Evolutionary conservation across 2,888 invertebrate species (phyloP).

Genomic region (Stenchaetothrips biformis): DNA sequence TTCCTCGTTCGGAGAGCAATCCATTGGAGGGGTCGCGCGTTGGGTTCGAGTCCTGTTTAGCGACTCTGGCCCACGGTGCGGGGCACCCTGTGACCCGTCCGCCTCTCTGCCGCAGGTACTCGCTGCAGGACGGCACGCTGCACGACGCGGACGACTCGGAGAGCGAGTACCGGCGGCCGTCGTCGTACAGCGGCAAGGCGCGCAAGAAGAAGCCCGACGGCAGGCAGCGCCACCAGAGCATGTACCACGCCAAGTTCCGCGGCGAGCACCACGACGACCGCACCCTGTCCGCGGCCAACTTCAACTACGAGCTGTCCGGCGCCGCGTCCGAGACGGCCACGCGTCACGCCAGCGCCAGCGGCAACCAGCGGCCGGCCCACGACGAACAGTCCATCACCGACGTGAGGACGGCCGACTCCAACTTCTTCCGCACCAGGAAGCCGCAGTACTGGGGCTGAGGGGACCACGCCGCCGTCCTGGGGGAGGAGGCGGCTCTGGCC

Average conservation of each 20-base stretch:
- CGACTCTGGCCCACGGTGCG: too few relatives aligned
- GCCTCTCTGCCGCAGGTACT: background rate
- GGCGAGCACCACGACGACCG: conserved; percentile 2
- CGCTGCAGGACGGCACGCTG: background rate
- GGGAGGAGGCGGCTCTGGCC: background rate
- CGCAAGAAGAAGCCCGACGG: background rate
- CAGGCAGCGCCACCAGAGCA: conserved; percentile 2
- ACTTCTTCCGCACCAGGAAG: conserved; percentile 19
- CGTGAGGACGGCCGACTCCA: conserved; percentile 4
- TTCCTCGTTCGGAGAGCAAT: too few relatives aligned
- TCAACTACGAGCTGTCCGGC: conserved; percentile 15
- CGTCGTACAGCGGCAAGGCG: conserved; percentile 9
- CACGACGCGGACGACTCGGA: background rate
- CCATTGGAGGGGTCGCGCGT: too few relatives aligned
- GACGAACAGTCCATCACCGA: background rate
- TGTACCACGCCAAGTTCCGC: conserved; percentile 22
- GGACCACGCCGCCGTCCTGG: background rate
- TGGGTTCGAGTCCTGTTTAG: too few relatives aligned
- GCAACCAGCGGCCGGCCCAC: background rate
- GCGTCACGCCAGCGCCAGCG: background rate
- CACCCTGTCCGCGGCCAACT: conserved; percentile 14
- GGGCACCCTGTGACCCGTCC: too few relatives aligned
- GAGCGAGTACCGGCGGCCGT: conserved; percentile 10
- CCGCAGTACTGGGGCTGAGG: conserved; percentile 17
- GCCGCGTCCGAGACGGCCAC: background rate